A percentile compares a stretch with the other conserved stretches of the same genome.
Evolutionary conservation across 2,113 vertebrate genomes (phyloP).

Genomic region (Burhinus bistriatus): DNA sequence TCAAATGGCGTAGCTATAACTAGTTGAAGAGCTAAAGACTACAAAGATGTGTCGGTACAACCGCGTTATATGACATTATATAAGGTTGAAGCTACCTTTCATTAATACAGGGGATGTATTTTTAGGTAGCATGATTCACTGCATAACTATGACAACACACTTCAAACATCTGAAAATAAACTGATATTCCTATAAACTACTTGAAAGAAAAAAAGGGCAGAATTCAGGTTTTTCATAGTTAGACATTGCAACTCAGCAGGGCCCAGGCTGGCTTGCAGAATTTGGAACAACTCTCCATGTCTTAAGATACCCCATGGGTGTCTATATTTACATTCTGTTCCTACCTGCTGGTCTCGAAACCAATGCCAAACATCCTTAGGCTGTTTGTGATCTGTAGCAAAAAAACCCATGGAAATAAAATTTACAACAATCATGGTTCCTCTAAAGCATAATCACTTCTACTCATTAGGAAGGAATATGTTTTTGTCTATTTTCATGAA

Average conservation of each 20-base stretch:
- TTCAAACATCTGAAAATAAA: conserved; percentile 3
- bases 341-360: not conserved
- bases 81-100: not conserved
- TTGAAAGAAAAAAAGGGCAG: not conserved
- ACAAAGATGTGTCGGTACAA: not conserved
- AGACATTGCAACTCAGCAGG: not conserved
- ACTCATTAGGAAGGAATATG: not conserved
- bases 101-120: not conserved
- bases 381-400: not conserved
- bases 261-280: not conserved
- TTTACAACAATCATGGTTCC: not conserved
- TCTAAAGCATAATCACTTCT: not conserved
- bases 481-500: not conserved
- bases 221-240: not conserved
- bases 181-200: not conserved
- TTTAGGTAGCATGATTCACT: conserved; percentile 20
- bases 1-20: not conserved
- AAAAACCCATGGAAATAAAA: not conserved
- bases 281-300: not conserved
- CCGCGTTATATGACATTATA: not conserved
- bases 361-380: not conserved
- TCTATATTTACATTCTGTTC: not conserved
- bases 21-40: not conserved
- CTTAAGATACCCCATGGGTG: not conserved
- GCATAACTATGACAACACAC: conserved; percentile 2